These are phyloP conservation scores for Pedetes capensis DNA, from an alignment of 2,113 vertebrate species.

Conservation along the genomic window DNA sequence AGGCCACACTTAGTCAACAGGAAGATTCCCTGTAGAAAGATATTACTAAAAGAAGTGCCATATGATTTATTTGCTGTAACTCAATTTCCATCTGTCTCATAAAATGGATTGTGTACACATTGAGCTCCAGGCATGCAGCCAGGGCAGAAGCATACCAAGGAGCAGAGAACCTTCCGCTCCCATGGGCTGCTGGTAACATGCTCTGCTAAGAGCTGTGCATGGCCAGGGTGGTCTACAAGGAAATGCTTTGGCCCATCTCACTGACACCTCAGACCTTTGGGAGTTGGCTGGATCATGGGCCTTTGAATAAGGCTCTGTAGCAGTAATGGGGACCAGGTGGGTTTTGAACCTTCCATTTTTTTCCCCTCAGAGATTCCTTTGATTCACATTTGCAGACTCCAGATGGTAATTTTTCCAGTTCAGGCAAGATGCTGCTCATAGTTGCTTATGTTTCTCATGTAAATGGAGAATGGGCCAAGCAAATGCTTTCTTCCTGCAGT, in stretches of 20 bases:
- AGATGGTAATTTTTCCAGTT: conserved; percentile 62
- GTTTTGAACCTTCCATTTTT: not conserved
- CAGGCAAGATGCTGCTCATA: conserved; percentile 30
- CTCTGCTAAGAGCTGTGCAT: not conserved
- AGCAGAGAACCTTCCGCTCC: not conserved
- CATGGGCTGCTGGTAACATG: not conserved
- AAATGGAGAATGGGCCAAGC: not conserved
- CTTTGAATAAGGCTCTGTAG: not conserved
- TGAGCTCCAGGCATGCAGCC: conserved; percentile 53
- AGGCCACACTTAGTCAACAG: conserved; percentile 46
- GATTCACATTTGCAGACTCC: conserved; percentile 28
- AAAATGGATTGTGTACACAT: conserved; percentile 51
- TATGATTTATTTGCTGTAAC: conserved; percentile 67
- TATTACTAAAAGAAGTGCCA: conserved; percentile 21
- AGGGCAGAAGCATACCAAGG: not conserved
- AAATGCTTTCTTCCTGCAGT: conserved; percentile 7
- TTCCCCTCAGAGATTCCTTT: conserved; percentile 10
- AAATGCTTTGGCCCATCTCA: not conserved
- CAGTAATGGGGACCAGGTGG: not conserved
- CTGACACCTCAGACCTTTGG: not conserved
- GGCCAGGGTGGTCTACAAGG: not conserved
- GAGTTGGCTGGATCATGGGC: not conserved
- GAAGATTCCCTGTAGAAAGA: conserved; percentile 59
- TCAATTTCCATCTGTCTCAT: conserved; percentile 71
- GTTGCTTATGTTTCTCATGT: conserved; percentile 13